A percentile compares a stretch with the other conserved stretches of the same genome.
These are phyloP conservation scores for Cheilosia grossa DNA, from an alignment of 2,888 invertebrate genomes.

Conservation along the genomic window DNA sequence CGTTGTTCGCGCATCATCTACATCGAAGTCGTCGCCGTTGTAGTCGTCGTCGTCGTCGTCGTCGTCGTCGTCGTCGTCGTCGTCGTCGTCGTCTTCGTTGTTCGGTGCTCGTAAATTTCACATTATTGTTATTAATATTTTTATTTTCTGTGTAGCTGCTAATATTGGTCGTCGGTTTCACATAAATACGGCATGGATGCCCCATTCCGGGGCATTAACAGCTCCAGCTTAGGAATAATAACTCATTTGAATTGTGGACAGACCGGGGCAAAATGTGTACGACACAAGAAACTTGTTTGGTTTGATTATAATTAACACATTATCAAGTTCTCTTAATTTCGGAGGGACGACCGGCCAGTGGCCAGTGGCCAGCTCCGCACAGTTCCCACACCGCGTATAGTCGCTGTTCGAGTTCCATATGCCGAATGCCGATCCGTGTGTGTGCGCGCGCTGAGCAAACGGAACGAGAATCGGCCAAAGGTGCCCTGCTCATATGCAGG, in stretches of 20 bases:
- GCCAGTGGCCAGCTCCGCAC: conserved; percentile 60
- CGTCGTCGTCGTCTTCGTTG: conserved; percentile 15
- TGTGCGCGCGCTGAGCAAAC: not conserved
- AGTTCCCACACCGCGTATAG: conserved; percentile 43
- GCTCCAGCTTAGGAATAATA: conserved; percentile 73
- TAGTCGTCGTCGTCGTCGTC: conserved; percentile 14
- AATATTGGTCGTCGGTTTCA: conserved; percentile 72
- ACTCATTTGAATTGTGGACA: conserved; percentile 70
- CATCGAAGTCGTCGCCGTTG: conserved; percentile 35
- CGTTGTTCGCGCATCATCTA: conserved; percentile 31
- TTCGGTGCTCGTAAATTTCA: conserved; percentile 64
- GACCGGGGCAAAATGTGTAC: conserved; percentile 52
- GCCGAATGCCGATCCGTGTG: conserved; percentile 6
- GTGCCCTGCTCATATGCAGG: not conserved
- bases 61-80: conserved; percentile 32
- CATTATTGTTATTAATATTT: conserved; percentile 75
- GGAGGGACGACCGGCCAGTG: conserved; percentile 48
- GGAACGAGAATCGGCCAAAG: conserved; percentile 8
- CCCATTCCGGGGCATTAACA: conserved; percentile 70
- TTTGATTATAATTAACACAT: conserved; percentile 75
- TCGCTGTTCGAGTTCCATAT: not conserved
- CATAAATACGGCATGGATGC: conserved; percentile 71
- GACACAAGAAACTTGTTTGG: conserved; percentile 74
- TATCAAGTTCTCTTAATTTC: conserved; percentile 73
- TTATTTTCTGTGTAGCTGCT: conserved; percentile 74